Base-by-base conservation (phyloP, 1,140 invertebrate genomes). In the Aphaenogaster rudis region DNA sequence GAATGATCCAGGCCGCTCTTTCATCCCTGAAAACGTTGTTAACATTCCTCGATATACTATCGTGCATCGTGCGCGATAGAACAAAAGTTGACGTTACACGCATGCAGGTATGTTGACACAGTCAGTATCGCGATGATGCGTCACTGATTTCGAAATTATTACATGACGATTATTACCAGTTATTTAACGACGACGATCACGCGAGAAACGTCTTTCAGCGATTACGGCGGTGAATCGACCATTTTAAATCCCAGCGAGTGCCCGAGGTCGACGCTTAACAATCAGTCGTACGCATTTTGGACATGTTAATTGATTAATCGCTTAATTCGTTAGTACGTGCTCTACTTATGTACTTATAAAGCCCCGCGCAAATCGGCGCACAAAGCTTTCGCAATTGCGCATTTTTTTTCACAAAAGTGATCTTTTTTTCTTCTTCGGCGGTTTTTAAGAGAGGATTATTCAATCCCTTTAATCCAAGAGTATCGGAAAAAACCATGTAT, bases 271-370 rank as follows among this genome's bases (percentile, higher is more conserved):
- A 64, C 21, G 28, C 36, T 84, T 50, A 86, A 72, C 81, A 39
- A 67, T 84, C 80, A 85, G 80, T 87, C 86, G 48, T 71, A 36
- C 15, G 33, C 69, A 61, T 39, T 42, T 63, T 61, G 86, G 78
- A 82, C 57, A 61, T 54, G 15, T 86, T 86, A 76, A 57, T 69
- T 36, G 78, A 69, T 36, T 74, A 82, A 76, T 84, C 69, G 28
- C 80, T 86, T 67, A 54, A 48, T 59, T 77, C 21, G 57, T 67
- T 67, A 84, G 63, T 64, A 74, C 57, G 36, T 76, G 80, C 42
- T 77, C 63, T 61, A 84, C 2, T 50, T 85, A 52, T 33, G 13
- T 74, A 45, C 21, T 76, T 50, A 36, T 33, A 81, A 88, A 86
- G 82, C 50, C 72, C 71, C 61, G 63, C 80, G 86, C 86, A 66